These are phyloP conservation scores for Trissoscelio sp. DNA, from an alignment of 2,888 invertebrate genomes.

Conservation along the genomic window DNA sequence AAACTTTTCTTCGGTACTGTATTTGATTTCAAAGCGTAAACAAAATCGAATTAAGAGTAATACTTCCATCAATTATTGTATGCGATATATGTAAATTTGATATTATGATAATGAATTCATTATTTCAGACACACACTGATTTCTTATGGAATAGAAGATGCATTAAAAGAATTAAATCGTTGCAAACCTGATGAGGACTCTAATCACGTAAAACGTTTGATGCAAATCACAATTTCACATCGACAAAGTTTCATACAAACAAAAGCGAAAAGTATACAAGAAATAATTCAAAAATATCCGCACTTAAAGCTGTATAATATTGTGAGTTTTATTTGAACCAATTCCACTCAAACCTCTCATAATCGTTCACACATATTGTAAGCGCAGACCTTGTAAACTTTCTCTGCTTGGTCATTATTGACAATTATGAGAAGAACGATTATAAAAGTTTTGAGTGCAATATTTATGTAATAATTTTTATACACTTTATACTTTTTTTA, in stretches of 20 bases:
- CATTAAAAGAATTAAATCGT: conserved; percentile 16
- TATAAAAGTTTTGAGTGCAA: no score
- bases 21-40: no score
- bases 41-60: no score
- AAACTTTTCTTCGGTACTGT: no score
- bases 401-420: no score
- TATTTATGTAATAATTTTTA: conserved; percentile 16
- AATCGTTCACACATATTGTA: no score
- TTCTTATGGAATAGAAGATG: conserved; percentile 14
- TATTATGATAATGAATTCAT: no score
- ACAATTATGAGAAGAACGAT: no score
- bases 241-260: conserved; percentile 6
- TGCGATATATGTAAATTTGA: no score
- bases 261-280: not conserved
- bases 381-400: no score
- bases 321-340: conserved; percentile 10
- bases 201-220: conserved; percentile 16
- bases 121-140: not conserved
- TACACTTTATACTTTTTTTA: not conserved
- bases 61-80: no score
- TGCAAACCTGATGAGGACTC: conserved; percentile 9
- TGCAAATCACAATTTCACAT: conserved; percentile 1
- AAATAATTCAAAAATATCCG: conserved; percentile 21
- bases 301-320: conserved; percentile 1
- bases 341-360: no score